Base-by-base conservation (phyloP, 2,797 vertebrate genomes). In the Halcyon smyrnensis region DNA sequence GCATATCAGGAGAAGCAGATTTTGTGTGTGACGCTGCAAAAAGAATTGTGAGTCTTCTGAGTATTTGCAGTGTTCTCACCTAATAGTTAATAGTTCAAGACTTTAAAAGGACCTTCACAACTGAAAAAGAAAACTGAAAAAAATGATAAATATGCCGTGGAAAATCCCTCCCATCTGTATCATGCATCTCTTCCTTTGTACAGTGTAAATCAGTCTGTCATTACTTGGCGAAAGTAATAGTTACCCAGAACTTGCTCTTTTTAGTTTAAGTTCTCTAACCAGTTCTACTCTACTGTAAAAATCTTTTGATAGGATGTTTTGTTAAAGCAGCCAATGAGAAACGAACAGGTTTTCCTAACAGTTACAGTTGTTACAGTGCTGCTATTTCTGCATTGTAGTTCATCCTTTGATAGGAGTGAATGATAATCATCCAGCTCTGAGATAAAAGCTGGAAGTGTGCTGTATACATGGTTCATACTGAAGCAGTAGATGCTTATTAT, bases 401-500 rank as follows among this genome's bases (percentile, higher is more conserved):
- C 13, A 28, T 48, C 15, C 27, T 74, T 68, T 43, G 36, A 37
- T 30, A 63, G 36, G 36, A 80, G 27, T n/a, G 48, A 80, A 50
- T 43, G n/a, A 18, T 48, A 54, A 30, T 63, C 62, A 63, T 4
- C 23, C 32, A n/a, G 6, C 37, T 68, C 21, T 11, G 46, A 62
- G 41, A 50, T 68, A 63, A 75, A 86, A 68, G 48, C 36, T 56
- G 32, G 23, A 68, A 32, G 8, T 48, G 23, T 39, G 34, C 30
- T 1, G 1, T 27, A 3, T 12, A 34, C 1, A 2, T 60, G 59
- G 45, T 85, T 54, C 3, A 1, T 18, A 46, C 28, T 73, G 20
- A 59, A 71, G 21, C 30, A 51, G 41, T n/a, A 80, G 48, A n/a
- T 43, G 19, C 23, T 73, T 37, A 9, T 21, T 81, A 28, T 30